Conservation (phyloP, 1,140 invertebrate species). For the Plutomurus gul region DNA sequence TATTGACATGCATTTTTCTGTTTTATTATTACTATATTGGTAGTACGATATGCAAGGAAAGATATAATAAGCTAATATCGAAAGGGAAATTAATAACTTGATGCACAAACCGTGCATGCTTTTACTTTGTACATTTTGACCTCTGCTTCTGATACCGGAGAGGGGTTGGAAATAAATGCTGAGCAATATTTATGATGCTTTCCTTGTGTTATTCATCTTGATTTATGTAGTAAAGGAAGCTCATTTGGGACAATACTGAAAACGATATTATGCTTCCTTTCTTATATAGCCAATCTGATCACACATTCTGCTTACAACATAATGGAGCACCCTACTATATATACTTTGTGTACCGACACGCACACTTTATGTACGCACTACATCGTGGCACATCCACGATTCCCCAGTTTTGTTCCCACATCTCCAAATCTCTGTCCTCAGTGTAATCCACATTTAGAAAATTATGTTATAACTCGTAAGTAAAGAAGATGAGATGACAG, state of each 20-base stretch:
- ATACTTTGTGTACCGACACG: too few relatives aligned
- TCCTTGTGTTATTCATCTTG: conserved; percentile 13
- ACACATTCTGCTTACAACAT: too few relatives aligned
- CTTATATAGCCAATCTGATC: too few relatives aligned
- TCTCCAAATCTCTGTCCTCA: too few relatives aligned
- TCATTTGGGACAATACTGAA: not conserved
- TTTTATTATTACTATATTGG: not conserved
- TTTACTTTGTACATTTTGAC: not conserved
- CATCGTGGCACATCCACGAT: too few relatives aligned
- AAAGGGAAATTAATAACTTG: not conserved
- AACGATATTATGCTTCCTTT: not conserved
- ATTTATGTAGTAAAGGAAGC: not conserved
- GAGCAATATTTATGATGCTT: not conserved
- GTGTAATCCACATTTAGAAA: too few relatives aligned
- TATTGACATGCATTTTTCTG: not conserved
- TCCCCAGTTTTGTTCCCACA: too few relatives aligned
- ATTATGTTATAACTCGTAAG: too few relatives aligned
- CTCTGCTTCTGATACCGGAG: not conserved
- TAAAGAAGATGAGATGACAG: too few relatives aligned
- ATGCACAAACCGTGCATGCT: not conserved
- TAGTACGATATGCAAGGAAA: not conserved
- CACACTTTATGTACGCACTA: too few relatives aligned
- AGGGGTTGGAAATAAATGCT: not conserved
- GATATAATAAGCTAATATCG: not conserved
- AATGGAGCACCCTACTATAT: too few relatives aligned